phyloP scores from a whole-genome alignment of 2,797 vertebrate species.

The Tolypeutes matacus region DNA sequence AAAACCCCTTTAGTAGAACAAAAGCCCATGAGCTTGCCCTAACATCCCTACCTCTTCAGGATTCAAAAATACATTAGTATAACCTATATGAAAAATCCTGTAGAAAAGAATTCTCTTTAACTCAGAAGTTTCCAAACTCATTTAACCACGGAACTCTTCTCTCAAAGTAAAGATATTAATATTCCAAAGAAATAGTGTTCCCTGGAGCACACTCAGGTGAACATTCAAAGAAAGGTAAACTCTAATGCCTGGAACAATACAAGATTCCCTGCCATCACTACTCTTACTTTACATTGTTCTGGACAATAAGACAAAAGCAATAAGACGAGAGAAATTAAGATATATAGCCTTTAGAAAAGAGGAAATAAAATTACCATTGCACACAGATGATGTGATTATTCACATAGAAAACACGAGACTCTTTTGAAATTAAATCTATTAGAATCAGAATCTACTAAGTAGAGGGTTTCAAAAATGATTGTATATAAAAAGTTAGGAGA shows the following conservation, averaged over 20 bases:
- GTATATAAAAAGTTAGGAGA: not conserved
- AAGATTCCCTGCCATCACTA: not conserved
- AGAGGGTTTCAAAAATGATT: slow-evolving; percentile 12
- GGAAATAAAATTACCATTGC: not conserved
- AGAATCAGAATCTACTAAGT: slow-evolving; percentile 34
- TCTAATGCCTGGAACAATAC: not conserved
- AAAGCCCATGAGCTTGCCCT: not conserved
- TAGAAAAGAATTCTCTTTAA: slow-evolving; percentile 66
- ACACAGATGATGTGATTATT: not conserved
- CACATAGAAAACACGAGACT: slow-evolving; percentile 18
- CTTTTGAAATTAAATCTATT: not conserved
- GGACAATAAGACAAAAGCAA: slow-evolving; percentile 31
- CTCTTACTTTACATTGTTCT: slow-evolving; percentile 48
- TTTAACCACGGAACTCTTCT: slow-evolving; percentile 36
- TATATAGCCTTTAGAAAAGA: not conserved
- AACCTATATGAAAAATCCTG: slow-evolving; percentile 29
- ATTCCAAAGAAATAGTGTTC: slow-evolving; percentile 48
- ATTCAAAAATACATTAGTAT: slow-evolving; percentile 47
- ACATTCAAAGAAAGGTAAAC: not conserved
- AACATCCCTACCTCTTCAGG: not conserved
- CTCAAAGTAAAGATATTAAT: slow-evolving; percentile 51
- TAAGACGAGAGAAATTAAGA: slow-evolving; percentile 41
- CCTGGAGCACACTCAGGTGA: slow-evolving; percentile 1
- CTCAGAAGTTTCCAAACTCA: slow-evolving; percentile 60
- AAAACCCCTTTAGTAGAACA: slow-evolving; percentile 26